phyloP scores from a whole-genome alignment of 2,797 vertebrate genomes.

The Poliocrania exsul region DNA sequence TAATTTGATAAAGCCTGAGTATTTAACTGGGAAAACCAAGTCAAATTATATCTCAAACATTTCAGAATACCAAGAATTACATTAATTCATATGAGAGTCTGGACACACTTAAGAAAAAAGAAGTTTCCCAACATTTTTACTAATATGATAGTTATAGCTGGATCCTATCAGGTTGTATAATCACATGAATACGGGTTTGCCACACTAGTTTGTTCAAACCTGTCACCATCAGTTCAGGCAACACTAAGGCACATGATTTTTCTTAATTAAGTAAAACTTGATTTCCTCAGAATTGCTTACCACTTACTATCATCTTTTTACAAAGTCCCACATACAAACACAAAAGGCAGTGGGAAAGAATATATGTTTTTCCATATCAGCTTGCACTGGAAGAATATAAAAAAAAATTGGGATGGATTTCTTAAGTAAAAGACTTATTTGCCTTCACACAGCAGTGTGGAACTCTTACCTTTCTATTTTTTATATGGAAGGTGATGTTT shows the following conservation, averaged over 20 bases:
- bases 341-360: background rate
- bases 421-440: background rate
- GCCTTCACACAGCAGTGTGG: background rate
- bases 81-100: background rate
- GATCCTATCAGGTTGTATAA: background rate
- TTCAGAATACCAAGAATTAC: background rate
- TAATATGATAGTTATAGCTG: background rate
- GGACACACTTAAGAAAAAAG: background rate
- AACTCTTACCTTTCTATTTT: background rate
- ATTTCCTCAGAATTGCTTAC: background rate
- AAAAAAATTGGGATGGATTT: background rate
- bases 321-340: background rate
- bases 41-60: background rate
- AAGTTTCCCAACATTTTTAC: background rate
- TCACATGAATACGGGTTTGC: background rate
- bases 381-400: background rate
- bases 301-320: background rate
- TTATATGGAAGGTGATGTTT: background rate
- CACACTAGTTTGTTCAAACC: background rate
- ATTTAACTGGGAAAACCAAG: background rate
- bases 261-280: background rate
- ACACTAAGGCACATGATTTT: background rate
- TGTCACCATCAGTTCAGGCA: background rate
- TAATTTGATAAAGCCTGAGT: background rate
- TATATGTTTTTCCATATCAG: background rate